Evolutionary conservation across 2,888 invertebrate genomes (phyloP).

Genomic region (Exephanes ischioxanthus): DNA sequence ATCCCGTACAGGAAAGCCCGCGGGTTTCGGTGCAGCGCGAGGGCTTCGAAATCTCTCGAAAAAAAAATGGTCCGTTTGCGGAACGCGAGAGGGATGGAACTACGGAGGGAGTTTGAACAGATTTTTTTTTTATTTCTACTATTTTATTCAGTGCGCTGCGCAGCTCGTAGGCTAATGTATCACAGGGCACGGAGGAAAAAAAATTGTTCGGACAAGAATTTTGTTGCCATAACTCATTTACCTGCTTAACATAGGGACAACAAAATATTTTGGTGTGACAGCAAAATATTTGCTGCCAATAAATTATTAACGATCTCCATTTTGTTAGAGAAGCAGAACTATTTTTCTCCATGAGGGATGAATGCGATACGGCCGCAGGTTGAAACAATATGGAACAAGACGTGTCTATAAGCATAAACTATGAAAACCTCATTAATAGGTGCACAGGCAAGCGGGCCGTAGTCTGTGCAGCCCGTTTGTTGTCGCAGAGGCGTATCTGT

Average conservation of each 20-base stretch:
- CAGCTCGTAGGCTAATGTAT: background rate
- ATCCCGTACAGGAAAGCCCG: too few species aligned
- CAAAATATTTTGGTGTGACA: too few species aligned
- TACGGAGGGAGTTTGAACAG: background rate
- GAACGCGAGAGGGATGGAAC: slow-evolving; percentile 2
- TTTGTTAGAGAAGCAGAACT: too few species aligned
- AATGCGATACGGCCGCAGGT: background rate
- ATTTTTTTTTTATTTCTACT: background rate
- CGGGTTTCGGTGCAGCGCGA: slow-evolving; percentile 41
- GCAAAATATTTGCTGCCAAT: too few species aligned
- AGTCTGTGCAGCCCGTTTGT: background rate
- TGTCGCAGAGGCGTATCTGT: background rate
- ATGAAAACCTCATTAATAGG: slow-evolving; percentile 29
- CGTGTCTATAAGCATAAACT: background rate
- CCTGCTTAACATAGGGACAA: too few species aligned
- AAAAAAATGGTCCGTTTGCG: slow-evolving; percentile 47
- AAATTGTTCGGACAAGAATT: too few species aligned
- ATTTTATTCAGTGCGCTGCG: background rate
- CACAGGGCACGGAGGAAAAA: background rate
- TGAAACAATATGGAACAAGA: background rate
- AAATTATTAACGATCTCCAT: too few species aligned
- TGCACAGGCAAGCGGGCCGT: background rate
- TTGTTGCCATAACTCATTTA: too few species aligned
- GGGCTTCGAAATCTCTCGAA: slow-evolving; percentile 65
- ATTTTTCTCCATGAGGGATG: background rate